Base-by-base conservation (phyloP, 2,113 vertebrate species). In the Amblyornis subalaris region DNA sequence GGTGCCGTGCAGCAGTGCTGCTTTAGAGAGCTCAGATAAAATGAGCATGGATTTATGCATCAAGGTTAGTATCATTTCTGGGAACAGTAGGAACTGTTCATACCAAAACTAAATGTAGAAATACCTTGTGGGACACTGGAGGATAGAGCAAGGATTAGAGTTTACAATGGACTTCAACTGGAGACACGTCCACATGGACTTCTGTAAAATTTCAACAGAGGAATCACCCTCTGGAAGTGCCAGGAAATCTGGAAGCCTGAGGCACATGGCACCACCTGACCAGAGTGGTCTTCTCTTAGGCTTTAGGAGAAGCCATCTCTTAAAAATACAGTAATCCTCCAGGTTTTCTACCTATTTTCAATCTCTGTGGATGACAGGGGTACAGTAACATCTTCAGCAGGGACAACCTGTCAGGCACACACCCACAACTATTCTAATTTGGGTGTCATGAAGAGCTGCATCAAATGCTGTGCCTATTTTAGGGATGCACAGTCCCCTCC, bases 321-420 rank as follows among this genome's bases (percentile, higher is more conserved):
- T 61, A 54, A 82, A 92, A 88, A 70, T 22, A 62, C 22, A 76
- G 12, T 47, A 57, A 38, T 83, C 55, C 8, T 58, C 24, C 60
- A 88, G 88, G 47, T 94, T 95, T 95, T 73, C 78, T 89, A 92
- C 87, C 89, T 78, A 75, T 91, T 94, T 94, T 91, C 89, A 67
- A 35, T 55, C 76, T 90, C 77, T 28, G n/a, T 73, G 54, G 89
- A 85, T 95, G 78, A 62, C 94, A 91, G 89, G 70, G 81, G 89
- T 94, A 86, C 81, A 85, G 89, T 73, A 95, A 93, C 96, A 91
- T 94, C 95, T 78, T 89, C 86, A 88, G 71, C 58, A 73, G 89
- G 95, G 91, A 96, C 93, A 95, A 96, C 93, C 96, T 91, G 94
- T 83, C 96, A 96, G 91, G 87, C 84, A 85, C 50, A 94, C 93